Base-by-base conservation (phyloP, 2,797 vertebrate species). In the Ispidina picta region DNA sequence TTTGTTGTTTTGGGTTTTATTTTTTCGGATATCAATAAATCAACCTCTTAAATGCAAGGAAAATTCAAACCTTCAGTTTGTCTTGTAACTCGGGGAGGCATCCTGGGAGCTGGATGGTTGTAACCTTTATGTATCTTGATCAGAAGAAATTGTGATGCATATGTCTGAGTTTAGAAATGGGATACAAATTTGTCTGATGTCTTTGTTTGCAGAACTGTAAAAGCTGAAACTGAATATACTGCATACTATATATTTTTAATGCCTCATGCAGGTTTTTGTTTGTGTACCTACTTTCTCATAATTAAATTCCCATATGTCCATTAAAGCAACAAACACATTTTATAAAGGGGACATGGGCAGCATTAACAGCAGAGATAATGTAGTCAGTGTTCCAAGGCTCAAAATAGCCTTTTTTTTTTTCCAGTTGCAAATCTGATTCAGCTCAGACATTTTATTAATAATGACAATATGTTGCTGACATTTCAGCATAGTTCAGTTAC, bases 11-110 rank as follows among this genome's bases (percentile, higher is more conserved):
- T 17, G 33, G 16, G 1, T 2, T 15, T 19, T 7, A 52, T 15
- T 3, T 3, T 3, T 3, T 72, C 84, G 97, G 95, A 93, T 88
- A 94, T 94, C 89, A 75, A 65, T 95, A 93, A 94, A 94, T 92
- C 35, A 95, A 76, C 46, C 41, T 92, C 91, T 97, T 93, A 95
- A 96, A 95, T 85, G 80, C 65, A 96, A 88, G 81, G 86, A 92
- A 96, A 97, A 95, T 94, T 90, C 92, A 68, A 80, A 96, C 90
- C 62, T 90, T 75, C 31, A 72, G 73, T 89, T 96, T 83, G 69
- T 95, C 81, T 78, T 72, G 12, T 92, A 96, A 91, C 72, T 95
- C 80, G 52, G 25, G 68, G 33, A 90, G 65, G 65, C 49, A 92
- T 19, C 68, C 63, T 88, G 58, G 54, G 66, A 94, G 46, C 71